A percentile compares a stretch with the other conserved stretches of the same genome.
Evolutionary conservation across 2,113 vertebrate genomes (phyloP).

Genomic region (Acanthisitta chloris): DNA sequence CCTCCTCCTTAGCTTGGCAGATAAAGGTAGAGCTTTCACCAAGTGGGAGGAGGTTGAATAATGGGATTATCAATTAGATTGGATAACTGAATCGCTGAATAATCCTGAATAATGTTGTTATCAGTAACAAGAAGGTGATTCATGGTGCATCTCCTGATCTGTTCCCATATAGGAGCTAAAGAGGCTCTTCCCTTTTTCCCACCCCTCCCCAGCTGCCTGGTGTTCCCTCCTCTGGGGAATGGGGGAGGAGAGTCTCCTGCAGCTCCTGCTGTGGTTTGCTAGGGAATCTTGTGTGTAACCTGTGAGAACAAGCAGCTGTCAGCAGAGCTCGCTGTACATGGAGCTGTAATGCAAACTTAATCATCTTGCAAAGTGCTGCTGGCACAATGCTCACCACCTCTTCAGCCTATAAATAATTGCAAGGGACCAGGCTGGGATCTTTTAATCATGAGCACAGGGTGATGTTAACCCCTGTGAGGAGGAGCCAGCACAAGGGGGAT

Average conservation of each 20-base stretch:
- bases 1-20: not conserved
- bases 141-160: not conserved
- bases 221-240: not conserved
- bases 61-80: too few relatives aligned
- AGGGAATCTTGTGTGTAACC: not conserved
- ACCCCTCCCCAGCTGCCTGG: too few relatives aligned
- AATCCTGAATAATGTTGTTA: too few relatives aligned
- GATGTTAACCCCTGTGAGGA: not conserved
- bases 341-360: not conserved
- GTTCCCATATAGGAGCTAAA: not conserved
- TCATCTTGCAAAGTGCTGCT: not conserved
- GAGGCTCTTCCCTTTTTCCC: not conserved
- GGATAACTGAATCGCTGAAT: too few relatives aligned
- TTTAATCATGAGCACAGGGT: not conserved
- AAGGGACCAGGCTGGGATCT: not conserved
- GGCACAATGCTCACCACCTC: not conserved
- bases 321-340: not conserved
- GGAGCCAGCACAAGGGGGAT: too few relatives aligned
- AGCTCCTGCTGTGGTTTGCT: not conserved
- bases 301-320: not conserved
- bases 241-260: not conserved
- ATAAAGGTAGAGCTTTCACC: too few relatives aligned
- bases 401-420: not conserved
- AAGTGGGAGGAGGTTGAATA: too few relatives aligned
- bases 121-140: too few relatives aligned